Evolutionary conservation across 37 sponge, comb jelly and placozoan species (phyloP).

Genomic region (Eunapius fragilis): DNA sequence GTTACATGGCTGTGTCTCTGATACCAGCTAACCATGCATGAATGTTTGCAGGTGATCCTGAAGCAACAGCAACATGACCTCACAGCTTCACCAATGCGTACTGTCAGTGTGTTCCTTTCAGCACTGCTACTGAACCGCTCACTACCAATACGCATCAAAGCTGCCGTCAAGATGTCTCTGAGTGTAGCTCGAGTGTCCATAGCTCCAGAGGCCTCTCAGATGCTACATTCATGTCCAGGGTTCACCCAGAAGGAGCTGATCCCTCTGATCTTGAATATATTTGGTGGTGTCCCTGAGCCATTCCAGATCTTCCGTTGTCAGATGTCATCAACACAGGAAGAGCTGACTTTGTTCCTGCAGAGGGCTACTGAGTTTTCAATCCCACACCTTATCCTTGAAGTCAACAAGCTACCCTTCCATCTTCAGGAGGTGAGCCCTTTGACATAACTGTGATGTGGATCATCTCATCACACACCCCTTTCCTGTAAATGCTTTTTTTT

Average conservation of each 20-base stretch:
- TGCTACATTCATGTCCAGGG: conserved; percentile 41
- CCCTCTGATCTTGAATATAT: conserved; percentile 57
- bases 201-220: background rate
- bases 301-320: conserved; percentile 72
- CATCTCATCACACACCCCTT: background rate
- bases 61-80: background rate
- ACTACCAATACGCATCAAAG: background rate
- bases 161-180: background rate
- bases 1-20: too few relatives aligned
- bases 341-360: conserved; percentile 70
- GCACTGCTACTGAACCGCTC: background rate
- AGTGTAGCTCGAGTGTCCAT: background rate
- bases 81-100: background rate
- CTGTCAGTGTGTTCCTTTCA: background rate
- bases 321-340: conserved; percentile 56
- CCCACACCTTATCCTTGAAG: conserved; percentile 60
- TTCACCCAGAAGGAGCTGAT: conserved; percentile 47
- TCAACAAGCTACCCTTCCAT: conserved; percentile 65
- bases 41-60: background rate
- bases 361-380: conserved; percentile 18
- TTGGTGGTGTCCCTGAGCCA: conserved; percentile 66
- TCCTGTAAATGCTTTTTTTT: too few relatives aligned
- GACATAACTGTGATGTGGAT: background rate
- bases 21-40: background rate
- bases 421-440: conserved; percentile 73